Evolutionary conservation across 30 jellyfish, hydroid and myxozoan species (phyloP).

Genomic region (Calvadosia cruxmelitensis): DNA sequence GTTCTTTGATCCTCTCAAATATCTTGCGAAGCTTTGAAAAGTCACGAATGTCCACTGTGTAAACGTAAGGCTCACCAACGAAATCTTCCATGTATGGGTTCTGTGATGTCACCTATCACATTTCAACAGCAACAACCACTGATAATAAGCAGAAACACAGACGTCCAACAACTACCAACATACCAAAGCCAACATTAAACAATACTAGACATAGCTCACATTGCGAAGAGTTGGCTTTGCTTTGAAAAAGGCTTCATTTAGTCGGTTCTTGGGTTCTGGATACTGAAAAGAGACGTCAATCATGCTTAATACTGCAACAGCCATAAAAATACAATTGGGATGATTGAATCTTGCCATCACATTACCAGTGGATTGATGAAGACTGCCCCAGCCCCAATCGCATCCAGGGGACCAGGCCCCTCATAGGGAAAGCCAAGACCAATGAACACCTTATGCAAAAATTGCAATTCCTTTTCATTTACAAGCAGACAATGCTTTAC

Average conservation of each 20-base stretch:
- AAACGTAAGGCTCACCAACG: constrained; percentile 86
- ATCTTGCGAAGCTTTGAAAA: neutral
- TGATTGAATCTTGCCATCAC: neutral
- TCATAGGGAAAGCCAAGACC: constrained; percentile 99
- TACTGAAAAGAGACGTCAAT: neutral
- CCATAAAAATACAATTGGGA: neutral
- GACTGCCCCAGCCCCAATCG: constrained; percentile 82
- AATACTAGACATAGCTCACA: too few species aligned
- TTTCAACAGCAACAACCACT: too few species aligned
- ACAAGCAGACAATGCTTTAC: neutral
- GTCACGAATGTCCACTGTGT: constrained; percentile 61
- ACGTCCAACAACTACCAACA: too few species aligned
- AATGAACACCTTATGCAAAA: constrained; percentile 52
- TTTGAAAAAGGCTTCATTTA: neutral
- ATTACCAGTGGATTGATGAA: constrained; percentile 76
- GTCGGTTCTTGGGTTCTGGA: neutral
- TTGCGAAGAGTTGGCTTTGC: neutral
- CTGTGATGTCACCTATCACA: constrained; percentile 73
- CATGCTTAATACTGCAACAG: neutral
- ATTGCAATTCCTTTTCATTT: neutral
- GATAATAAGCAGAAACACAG: too few species aligned
- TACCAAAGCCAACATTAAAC: too few species aligned
- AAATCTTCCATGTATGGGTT: constrained; percentile 83
- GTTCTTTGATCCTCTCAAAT: neutral
- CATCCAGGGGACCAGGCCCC: constrained; percentile 98